phyloP scores from a whole-genome alignment of 2,888 invertebrate genomes.

The Papilio elwesi region DNA sequence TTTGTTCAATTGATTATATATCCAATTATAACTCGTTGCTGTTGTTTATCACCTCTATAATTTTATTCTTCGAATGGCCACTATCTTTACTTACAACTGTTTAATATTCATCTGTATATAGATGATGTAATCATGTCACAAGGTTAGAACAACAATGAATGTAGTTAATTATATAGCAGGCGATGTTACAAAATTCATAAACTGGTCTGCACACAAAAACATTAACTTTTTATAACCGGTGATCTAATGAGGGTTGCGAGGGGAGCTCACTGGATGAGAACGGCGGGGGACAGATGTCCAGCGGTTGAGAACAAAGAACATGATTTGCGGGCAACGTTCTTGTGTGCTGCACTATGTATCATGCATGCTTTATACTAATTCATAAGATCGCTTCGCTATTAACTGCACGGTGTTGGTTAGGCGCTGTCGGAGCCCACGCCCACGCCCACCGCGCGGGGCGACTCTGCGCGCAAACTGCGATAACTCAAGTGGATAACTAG shows the following conservation, averaged over 20 bases:
- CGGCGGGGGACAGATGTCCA: too few relatives aligned
- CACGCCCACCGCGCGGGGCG: slow-evolving; percentile 70
- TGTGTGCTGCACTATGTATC: slow-evolving; percentile 1
- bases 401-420: slow-evolving; percentile 55
- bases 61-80: not conserved
- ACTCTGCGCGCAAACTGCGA: slow-evolving; percentile 72
- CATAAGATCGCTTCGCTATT: slow-evolving; percentile 53
- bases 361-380: slow-evolving; percentile 40
- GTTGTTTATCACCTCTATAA: slow-evolving; percentile 2
- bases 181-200: too few relatives aligned
- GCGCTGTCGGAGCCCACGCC: slow-evolving; percentile 64
- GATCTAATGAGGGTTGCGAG: too few relatives aligned
- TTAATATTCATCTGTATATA: not conserved
- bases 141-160: slow-evolving; percentile 15
- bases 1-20: not conserved
- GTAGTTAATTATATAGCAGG: not conserved
- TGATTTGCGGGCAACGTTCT: not conserved
- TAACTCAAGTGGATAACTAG: slow-evolving; percentile 62
- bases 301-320: not conserved
- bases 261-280: too few relatives aligned
- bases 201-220: not conserved
- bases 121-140: slow-evolving; percentile 5
- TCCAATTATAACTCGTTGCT: not conserved
- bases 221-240: not conserved
- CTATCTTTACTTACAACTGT: slow-evolving; percentile 6